A percentile compares a stretch with the other conserved stretches of the same genome.
These are phyloP conservation scores for Cettia cetti DNA, from an alignment of 2,113 vertebrate species.

Conservation along the genomic window DNA sequence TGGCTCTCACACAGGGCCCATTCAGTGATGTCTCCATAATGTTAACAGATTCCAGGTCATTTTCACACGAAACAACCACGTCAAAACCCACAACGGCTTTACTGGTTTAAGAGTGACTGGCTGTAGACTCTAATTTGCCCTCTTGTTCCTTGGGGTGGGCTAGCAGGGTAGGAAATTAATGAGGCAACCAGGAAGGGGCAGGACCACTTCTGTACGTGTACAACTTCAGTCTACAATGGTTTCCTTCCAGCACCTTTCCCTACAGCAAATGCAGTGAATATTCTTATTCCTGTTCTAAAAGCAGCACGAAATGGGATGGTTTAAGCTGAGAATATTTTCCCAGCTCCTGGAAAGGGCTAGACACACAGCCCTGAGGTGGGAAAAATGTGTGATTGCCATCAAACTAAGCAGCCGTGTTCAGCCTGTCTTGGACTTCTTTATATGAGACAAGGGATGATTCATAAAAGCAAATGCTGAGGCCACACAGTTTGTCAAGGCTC, in stretches of 20 bases:
- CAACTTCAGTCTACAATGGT: neutral
- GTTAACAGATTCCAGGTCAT: neutral
- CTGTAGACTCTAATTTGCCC: neutral
- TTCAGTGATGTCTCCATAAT: neutral
- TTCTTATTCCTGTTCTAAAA: neutral
- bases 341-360: slow-evolving; percentile 29
- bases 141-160: neutral
- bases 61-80: neutral
- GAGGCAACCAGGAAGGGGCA: neutral
- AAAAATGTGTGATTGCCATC: slow-evolving; percentile 51
- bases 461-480: slow-evolving; percentile 52
- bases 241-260: neutral
- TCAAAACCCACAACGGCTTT: neutral
- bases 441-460: slow-evolving; percentile 52
- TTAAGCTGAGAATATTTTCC: slow-evolving; percentile 23
- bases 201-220: neutral
- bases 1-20: neutral
- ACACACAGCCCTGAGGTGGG: slow-evolving; percentile 11
- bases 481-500: slow-evolving; percentile 64
- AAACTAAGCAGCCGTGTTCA: slow-evolving; percentile 41
- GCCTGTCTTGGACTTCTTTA: slow-evolving; percentile 50
- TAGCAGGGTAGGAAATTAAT: neutral
- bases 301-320: neutral
- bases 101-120: neutral
- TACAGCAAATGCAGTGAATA: neutral